A percentile compares a stretch with the other conserved stretches of the same genome.
Evolutionary conservation across 2,888 invertebrate species (phyloP).

Genomic region (Euplexia lucipara): DNA sequence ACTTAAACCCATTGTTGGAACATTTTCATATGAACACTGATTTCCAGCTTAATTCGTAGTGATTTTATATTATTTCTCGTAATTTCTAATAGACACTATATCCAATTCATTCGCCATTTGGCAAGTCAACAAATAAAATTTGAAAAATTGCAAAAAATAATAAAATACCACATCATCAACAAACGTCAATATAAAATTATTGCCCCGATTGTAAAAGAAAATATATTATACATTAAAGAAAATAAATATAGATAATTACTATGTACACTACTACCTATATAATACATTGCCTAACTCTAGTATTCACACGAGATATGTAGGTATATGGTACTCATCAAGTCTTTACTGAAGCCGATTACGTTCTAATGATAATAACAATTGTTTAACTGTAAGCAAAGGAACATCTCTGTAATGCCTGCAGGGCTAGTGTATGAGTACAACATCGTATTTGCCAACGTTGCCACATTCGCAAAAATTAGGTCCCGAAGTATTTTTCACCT

Average conservation of each 20-base stretch:
- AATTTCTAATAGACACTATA: background rate
- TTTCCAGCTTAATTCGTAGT: background rate
- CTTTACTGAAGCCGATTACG: slow-evolving; percentile 84
- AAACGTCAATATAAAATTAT: slow-evolving; percentile 82
- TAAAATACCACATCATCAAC: slow-evolving; percentile 83
- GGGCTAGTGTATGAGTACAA: slow-evolving; percentile 37
- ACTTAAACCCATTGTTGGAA: background rate
- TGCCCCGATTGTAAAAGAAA: slow-evolving; percentile 78
- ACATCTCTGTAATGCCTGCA: slow-evolving; percentile 78
- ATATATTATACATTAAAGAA: slow-evolving; percentile 63
- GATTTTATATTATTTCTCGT: background rate
- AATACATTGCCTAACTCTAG: slow-evolving; percentile 84
- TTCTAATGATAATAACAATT: slow-evolving; percentile 79
- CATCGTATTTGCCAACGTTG: slow-evolving; percentile 30
- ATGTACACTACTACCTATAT: slow-evolving; percentile 88
- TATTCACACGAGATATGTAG: slow-evolving; percentile 89
- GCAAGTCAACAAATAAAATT: slow-evolving; percentile 76
- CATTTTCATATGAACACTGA: background rate
- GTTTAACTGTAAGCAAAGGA: slow-evolving; percentile 79
- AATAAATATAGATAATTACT: slow-evolving; percentile 75
- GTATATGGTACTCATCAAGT: slow-evolving; percentile 84
- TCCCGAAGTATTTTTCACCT: slow-evolving; percentile 43
- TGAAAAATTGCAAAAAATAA: slow-evolving; percentile 76
- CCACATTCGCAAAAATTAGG: slow-evolving; percentile 34
- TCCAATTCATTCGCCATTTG: slow-evolving; percentile 41